Base-by-base conservation (phyloP, 2,888 invertebrate species). In the Eristalis tenax region DNA sequence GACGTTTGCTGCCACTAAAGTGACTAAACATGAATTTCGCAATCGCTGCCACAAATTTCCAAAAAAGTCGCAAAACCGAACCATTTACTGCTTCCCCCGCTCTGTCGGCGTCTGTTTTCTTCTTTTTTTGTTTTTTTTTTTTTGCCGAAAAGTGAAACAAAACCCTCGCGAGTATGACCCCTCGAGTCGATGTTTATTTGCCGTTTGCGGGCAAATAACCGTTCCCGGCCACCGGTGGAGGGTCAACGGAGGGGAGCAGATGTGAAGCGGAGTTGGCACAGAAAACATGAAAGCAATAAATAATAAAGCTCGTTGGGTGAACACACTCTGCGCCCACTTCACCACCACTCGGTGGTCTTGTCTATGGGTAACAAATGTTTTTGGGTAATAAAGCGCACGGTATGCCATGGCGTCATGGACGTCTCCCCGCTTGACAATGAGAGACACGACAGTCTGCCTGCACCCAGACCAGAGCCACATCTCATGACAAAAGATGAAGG, bases 351-450 rank as follows among this genome's bases (percentile, higher is more conserved):
- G 26, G 26, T 13, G 79, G 87, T 79, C 78, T 87, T 75, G 86
- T 87, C 83, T 87, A 83, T 79, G 78, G 71, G 71, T 71, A 87
- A 87, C 87, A 87, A 87, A 87, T 83, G 87, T 87, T 87, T 50
- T 87, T 83, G 83, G 79, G 76, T 87, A 87, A 87, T 87, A 87
- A 87, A 83, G 83, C 87, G 83, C 87, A 83, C 87, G 76, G 87
- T 87, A 76, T 83, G 76, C 83, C 83, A 83, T 64, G 79, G 66
- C 43, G 50, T 32, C 10, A 10, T 32, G 32, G 32, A 32, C 32
- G 32, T 32, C 32, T 32, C 32, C 32, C 32, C 10, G 32, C 8
- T 32, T 32, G 32, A 8, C 32, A 32, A 32, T 32, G 32, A 32
- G 1, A 32, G 32, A 32, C 32, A 32, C 32, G 32, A 32, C 32